A percentile compares a stretch with the other conserved stretches of the same genome.
Evolutionary conservation across 2,797 vertebrate species (phyloP).

Genomic region (Lepilemur ruficaudatus): DNA sequence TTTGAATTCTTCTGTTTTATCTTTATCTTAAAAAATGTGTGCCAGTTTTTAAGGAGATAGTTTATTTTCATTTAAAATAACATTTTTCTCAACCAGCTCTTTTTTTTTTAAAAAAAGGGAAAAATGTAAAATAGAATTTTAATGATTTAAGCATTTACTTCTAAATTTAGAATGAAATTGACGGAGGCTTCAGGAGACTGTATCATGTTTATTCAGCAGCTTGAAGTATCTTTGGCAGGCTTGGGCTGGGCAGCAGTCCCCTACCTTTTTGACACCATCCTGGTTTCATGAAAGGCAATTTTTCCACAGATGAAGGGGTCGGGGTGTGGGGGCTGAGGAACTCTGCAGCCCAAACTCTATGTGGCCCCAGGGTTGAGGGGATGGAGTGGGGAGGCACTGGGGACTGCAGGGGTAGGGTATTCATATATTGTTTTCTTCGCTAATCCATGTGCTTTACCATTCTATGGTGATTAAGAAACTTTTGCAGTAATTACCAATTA

Average conservation of each 20-base stretch:
- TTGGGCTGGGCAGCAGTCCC: neutral
- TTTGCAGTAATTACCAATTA: neutral
- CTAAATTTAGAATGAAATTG: neutral
- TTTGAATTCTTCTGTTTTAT: slow-evolving; percentile 17
- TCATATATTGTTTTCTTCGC: neutral
- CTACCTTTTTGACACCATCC: too few species aligned
- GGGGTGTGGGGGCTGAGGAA: too few species aligned
- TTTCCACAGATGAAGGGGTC: too few species aligned
- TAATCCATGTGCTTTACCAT: neutral
- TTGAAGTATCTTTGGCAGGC: neutral
- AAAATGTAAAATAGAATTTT: neutral
- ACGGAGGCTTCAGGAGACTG: neutral
- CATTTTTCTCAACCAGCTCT: neutral
- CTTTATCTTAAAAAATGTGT: neutral
- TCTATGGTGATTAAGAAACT: neutral
- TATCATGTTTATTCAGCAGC: neutral
- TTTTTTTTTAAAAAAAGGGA: too few species aligned
- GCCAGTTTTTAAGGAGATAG: neutral
- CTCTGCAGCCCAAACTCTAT: too few species aligned
- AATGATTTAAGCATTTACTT: neutral
- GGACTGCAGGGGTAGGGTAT: neutral
- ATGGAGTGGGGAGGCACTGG: too few species aligned
- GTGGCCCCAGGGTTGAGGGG: too few species aligned
- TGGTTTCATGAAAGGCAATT: too few species aligned
- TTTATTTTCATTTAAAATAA: slow-evolving; percentile 13